Evolutionary conservation across 2,113 vertebrate genomes (phyloP).

Genomic region (human (Homo sapiens)): DNA sequence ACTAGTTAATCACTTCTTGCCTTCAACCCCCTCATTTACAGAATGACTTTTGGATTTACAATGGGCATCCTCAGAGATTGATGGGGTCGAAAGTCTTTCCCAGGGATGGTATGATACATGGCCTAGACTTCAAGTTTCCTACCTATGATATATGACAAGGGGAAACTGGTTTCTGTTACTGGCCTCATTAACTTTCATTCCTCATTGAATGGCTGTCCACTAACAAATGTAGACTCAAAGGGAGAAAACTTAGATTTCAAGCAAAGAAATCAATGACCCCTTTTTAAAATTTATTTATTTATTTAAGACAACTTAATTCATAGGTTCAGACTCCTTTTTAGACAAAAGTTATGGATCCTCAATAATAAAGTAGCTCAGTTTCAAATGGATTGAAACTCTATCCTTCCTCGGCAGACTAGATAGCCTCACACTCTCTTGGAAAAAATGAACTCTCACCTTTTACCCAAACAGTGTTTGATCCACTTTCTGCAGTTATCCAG

Average conservation of each 20-base stretch:
- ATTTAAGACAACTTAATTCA: no score
- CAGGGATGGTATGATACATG: not conserved
- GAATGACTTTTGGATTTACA: conserved; percentile 39
- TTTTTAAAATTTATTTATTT: no score
- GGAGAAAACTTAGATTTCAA: conserved; percentile 18
- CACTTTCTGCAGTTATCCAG: not conserved
- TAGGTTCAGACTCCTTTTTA: not conserved
- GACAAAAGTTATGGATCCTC: not conserved
- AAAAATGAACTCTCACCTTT: not conserved
- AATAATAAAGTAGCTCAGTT: not conserved
- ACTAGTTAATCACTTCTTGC: conserved; percentile 27
- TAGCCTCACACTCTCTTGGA: not conserved
- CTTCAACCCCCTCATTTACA: not conserved
- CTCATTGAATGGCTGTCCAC: not conserved
- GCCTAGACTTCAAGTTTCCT: not conserved
- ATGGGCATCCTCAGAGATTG: not conserved
- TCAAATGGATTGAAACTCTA: conserved; percentile 3
- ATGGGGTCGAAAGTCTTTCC: not conserved
- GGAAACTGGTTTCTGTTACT: conserved; percentile 6
- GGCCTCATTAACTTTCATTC: not conserved
- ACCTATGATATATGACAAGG: not conserved
- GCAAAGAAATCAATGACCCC: not conserved
- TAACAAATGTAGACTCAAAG: conserved; percentile 10
- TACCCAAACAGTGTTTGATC: not conserved
- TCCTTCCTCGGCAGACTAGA: not conserved